Evolutionary conservation across 2,888 invertebrate genomes (phyloP).

Genomic region (Bursaphelenchus okinawaensis): DNA sequence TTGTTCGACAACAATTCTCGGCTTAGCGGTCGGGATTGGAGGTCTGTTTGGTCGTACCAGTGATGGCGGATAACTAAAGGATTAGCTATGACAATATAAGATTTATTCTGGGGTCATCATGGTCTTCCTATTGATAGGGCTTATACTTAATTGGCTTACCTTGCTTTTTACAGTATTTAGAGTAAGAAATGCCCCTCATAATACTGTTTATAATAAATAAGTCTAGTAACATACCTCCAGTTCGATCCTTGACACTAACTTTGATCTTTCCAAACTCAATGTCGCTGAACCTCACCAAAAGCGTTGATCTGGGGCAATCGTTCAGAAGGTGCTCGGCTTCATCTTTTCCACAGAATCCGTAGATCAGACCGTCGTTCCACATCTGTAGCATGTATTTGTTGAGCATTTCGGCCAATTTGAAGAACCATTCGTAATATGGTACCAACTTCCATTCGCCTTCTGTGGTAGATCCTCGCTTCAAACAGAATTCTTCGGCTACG

Average conservation of each 20-base stretch:
- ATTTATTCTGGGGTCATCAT: too few relatives aligned
- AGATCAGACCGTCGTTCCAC: conserved; percentile 56
- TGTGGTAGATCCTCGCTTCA: conserved; percentile 24
- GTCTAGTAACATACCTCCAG: conserved; percentile 35
- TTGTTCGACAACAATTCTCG: conserved; percentile 49
- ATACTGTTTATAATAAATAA: background rate
- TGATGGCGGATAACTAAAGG: conserved; percentile 55
- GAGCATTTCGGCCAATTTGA: conserved; percentile 53
- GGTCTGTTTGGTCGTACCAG: conserved; percentile 54
- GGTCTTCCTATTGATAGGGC: too few relatives aligned
- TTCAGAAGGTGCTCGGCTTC: conserved; percentile 51
- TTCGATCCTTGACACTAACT: conserved; percentile 48
- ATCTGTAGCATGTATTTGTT: conserved; percentile 54
- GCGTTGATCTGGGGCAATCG: conserved; percentile 36
- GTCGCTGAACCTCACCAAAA: conserved; percentile 53
- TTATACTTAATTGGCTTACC: too few relatives aligned
- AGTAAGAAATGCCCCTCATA: too few relatives aligned
- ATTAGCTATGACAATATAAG: too few relatives aligned
- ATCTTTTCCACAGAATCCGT: conserved; percentile 55
- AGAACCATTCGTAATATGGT: conserved; percentile 37
- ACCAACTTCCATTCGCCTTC: conserved; percentile 57
- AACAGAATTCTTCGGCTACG: conserved; percentile 49
- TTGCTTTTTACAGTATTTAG: too few relatives aligned
- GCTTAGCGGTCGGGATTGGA: conserved; percentile 41
- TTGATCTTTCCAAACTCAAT: conserved; percentile 56